Evolutionary conservation across 1,140 invertebrate species (phyloP).

Genomic region (Onthophagus taurus): DNA sequence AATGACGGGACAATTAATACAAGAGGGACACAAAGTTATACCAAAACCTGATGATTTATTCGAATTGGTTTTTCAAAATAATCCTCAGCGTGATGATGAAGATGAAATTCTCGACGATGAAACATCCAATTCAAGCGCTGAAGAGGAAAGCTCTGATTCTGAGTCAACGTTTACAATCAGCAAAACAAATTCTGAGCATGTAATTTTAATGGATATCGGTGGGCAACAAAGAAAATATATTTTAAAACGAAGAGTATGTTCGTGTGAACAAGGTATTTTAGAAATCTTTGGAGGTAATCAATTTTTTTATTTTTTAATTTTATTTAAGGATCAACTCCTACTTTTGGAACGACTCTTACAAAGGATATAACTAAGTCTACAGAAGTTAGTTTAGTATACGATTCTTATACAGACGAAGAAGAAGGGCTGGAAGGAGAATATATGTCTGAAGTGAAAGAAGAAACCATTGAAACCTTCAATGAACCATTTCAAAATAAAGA

Average conservation of each 20-base stretch:
- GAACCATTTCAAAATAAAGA: slow-evolving; percentile 5
- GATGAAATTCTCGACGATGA: neutral
- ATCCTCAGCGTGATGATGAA: neutral
- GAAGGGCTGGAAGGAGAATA: neutral
- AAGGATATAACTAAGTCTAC: neutral
- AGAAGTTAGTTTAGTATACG: too few species aligned
- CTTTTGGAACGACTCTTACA: neutral
- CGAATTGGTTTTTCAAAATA: neutral
- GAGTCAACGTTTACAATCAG: slow-evolving; percentile 1
- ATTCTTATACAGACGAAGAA: neutral
- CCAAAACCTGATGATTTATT: slow-evolving; percentile 7
- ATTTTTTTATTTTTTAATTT: too few species aligned
- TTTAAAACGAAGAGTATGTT: slow-evolving; percentile 1
- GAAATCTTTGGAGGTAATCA: too few species aligned
- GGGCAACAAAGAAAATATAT: neutral
- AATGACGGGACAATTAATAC: slow-evolving; percentile 18
- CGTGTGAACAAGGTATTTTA: too few species aligned
- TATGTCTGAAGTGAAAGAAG: neutral
- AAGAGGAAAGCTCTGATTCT: neutral
- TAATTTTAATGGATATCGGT: slow-evolving; percentile 2
- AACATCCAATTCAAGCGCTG: too few species aligned
- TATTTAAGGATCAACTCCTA: too few species aligned
- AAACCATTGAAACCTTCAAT: neutral
- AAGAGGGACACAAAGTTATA: slow-evolving; percentile 9
- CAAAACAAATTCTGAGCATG: neutral